Percentiles rank a stretch among this genome's conserved stretches.
These are phyloP conservation scores for Tipula vernalis DNA, from an alignment of 2,888 invertebrate genomes.

Conservation along the genomic window DNA sequence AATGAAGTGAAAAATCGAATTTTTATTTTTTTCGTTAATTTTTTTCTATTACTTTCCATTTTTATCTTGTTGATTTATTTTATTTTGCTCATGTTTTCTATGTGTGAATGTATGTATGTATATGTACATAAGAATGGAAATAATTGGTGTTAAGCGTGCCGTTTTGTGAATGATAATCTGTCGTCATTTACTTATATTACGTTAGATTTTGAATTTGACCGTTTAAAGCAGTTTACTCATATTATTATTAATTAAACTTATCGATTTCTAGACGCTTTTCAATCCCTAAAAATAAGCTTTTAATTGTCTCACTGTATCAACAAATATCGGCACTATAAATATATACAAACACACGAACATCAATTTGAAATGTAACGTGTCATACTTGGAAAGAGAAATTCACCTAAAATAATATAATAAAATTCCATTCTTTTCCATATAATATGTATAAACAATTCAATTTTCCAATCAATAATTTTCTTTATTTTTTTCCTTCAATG, in stretches of 20 bases:
- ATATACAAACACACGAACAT: background rate
- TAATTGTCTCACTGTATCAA: background rate
- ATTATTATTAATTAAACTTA: background rate
- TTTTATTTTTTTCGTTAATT: background rate
- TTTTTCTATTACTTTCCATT: background rate
- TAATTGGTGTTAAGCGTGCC: background rate
- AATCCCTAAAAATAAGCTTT: background rate
- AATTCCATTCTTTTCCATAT: background rate
- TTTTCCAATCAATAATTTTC: conserved; percentile 4
- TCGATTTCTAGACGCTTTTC: background rate
- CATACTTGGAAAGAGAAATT: background rate
- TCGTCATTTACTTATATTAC: background rate
- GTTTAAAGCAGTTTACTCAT: background rate
- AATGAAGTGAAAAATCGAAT: background rate
- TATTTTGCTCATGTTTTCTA: background rate
- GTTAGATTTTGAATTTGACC: background rate
- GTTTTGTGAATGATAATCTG: background rate
- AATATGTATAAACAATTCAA: background rate
- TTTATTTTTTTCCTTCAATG: background rate
- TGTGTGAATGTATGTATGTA: background rate
- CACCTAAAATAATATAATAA: background rate
- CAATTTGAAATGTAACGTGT: background rate
- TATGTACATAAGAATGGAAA: background rate
- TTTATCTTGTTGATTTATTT: background rate
- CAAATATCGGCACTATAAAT: no score